Evolutionary conservation across 2,888 invertebrate genomes (phyloP), one percentile per base, ranked within the genome.

Genomic region (Myopa tessellatipennis): DNA sequence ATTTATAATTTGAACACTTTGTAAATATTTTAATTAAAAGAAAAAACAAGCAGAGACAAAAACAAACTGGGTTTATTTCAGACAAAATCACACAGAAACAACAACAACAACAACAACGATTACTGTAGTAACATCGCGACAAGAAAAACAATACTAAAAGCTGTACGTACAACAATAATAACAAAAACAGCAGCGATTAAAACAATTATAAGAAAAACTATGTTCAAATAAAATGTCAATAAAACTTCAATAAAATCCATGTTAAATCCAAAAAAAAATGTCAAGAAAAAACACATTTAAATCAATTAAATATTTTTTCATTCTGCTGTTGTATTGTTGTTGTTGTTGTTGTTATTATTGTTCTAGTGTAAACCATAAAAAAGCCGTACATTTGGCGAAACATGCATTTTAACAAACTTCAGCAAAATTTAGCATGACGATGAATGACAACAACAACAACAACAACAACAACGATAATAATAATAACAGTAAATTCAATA

Each of bases 321-420:
- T 45, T 3, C 45, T 6, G 10, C 1, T 45, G 3, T 10, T 45
- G 45, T 45, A 45, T 45, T 45, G 7, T 1, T 45, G 10, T 8
- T 45, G 45, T 52, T 77, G 76, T 65, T 71, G 26, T 76, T 76
- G 79, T 79, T 38, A 45, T 77, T 16, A 52, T 65, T 68, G 18
- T 70, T 70, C 50, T 67, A 73, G 65, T 68, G 77, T 79, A 52
- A 63, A 58, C 36, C 40, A n/a, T 45, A 36, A 58, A 70, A 72
- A 55, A 65, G 6, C 45, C 36, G 18, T 26, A 45, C 63, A 63
- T 58, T 69, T 75, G 58, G 55, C 40, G 16, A 69, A 75, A 75
- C 82, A 82, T 81, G 81, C 74, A 79, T 79, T 82, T 80, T 74
- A 78, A 81, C 80, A 81, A 79, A 80, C 80, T 79, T 76, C 74